Percentiles rank a stretch among this genome's conserved stretches.
These are phyloP conservation scores for Lacanobia oleracea DNA, from an alignment of 2,888 invertebrate species.

Conservation along the genomic window DNA sequence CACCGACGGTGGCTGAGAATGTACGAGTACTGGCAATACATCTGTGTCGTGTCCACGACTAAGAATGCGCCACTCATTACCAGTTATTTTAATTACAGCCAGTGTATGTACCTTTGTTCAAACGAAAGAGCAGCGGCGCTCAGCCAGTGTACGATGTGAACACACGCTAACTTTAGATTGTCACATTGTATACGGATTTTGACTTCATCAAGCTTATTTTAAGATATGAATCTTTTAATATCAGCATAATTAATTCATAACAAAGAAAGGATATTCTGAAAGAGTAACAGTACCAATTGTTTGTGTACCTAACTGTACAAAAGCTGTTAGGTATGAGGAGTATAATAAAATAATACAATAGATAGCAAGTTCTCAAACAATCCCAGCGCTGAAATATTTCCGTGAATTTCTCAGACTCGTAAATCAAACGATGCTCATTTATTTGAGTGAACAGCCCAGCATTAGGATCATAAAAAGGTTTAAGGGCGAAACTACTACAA, in stretches of 20 bases:
- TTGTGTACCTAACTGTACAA: slow-evolving; percentile 59
- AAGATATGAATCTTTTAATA: slow-evolving; percentile 52
- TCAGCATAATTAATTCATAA: slow-evolving; percentile 34
- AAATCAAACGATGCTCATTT: slow-evolving; percentile 56
- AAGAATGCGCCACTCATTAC: slow-evolving; percentile 81
- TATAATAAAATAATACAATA: slow-evolving; percentile 54
- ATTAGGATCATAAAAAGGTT: not conserved
- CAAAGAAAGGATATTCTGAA: slow-evolving; percentile 63
- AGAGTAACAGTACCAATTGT: slow-evolving; percentile 62
- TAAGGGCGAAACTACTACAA: slow-evolving; percentile 4
- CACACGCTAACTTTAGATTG: slow-evolving; percentile 55
- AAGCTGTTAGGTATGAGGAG: slow-evolving; percentile 48
- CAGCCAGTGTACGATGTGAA: slow-evolving; percentile 65
- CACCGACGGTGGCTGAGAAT: slow-evolving; percentile 52
- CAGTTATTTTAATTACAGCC: slow-evolving; percentile 82
- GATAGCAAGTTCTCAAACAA: slow-evolving; percentile 52
- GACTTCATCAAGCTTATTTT: slow-evolving; percentile 60
- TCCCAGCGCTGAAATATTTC: slow-evolving; percentile 43
- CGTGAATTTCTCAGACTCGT: slow-evolving; percentile 49
- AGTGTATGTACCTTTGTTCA: slow-evolving; percentile 64
- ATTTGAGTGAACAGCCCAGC: slow-evolving; percentile 29
- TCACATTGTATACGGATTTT: slow-evolving; percentile 60
- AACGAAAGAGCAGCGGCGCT: slow-evolving; percentile 61
- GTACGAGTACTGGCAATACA: slow-evolving; percentile 67
- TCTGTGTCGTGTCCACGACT: slow-evolving; percentile 75